Evolutionary conservation across 2,888 invertebrate species (phyloP).

Genomic region (Saturnia japonica): DNA sequence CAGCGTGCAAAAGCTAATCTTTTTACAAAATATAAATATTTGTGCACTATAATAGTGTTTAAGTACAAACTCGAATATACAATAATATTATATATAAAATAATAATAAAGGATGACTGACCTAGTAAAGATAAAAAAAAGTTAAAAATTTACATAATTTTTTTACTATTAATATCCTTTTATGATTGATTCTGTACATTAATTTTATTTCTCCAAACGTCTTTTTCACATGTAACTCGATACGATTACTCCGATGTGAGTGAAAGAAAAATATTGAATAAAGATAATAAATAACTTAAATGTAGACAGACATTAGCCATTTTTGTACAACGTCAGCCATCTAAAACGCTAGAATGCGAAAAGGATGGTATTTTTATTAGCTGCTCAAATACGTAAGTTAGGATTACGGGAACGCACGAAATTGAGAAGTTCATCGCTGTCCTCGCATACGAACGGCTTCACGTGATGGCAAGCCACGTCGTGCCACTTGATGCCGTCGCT

Average conservation of each 20-base stretch:
- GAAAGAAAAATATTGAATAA: neutral
- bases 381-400: constrained; percentile 88
- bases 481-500: constrained; percentile 94
- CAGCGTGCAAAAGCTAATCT: constrained; percentile 67
- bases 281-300: constrained; percentile 75
- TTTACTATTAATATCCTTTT: neutral
- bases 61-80: constrained; percentile 32
- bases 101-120: constrained; percentile 50
- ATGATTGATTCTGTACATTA: neutral
- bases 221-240: neutral
- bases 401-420: constrained; percentile 94
- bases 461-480: constrained; percentile 93
- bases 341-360: constrained; percentile 54
- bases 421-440: constrained; percentile 94
- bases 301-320: constrained; percentile 56
- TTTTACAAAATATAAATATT: constrained; percentile 65
- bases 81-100: constrained; percentile 12
- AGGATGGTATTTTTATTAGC: constrained; percentile 20
- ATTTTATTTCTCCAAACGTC: neutral
- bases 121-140: neutral
- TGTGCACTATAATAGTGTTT: constrained; percentile 35
- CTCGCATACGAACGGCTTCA: constrained; percentile 94
- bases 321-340: constrained; percentile 78
- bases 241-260: neutral
- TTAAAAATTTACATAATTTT: neutral